Conservation (phyloP, 2,113 vertebrate genomes). For the Pluvianellus socialis region DNA sequence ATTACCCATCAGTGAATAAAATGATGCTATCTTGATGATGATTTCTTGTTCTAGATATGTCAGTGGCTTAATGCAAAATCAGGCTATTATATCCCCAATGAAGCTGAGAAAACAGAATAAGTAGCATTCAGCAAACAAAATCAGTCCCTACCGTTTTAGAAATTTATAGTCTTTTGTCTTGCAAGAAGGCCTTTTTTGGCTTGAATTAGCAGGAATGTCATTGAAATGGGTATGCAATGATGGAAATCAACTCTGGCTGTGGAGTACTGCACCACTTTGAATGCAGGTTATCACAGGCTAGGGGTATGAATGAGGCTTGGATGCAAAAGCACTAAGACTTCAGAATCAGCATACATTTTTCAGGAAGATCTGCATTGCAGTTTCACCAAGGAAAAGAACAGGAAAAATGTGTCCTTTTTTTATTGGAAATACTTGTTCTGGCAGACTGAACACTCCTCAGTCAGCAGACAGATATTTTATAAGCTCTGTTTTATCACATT, state of each 20-base stretch:
- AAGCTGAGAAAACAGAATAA: neutral
- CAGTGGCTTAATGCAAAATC: neutral
- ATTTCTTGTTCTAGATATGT: neutral
- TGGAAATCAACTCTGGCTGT: neutral
- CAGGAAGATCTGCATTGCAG: constrained; percentile 32
- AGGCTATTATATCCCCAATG: neutral
- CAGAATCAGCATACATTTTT: constrained; percentile 29
- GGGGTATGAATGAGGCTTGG: neutral
- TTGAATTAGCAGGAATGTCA: constrained; percentile 19
- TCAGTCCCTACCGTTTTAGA: neutral
- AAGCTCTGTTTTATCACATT: neutral
- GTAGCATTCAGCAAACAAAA: neutral
- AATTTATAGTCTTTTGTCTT: neutral
- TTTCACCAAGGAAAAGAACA: neutral
- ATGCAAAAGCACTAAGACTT: neutral
- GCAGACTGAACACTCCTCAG: neutral
- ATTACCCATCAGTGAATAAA: neutral
- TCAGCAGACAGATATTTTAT: neutral
- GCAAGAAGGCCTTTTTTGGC: neutral
- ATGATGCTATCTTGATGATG: neutral
- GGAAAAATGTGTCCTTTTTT: neutral
- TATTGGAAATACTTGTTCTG: neutral
- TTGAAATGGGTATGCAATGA: neutral
- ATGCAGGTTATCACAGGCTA: neutral
- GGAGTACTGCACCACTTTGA: neutral